Base-by-base conservation (phyloP, 1,140 invertebrate genomes). In the Hyposmocoma kahamanoa region DNA sequence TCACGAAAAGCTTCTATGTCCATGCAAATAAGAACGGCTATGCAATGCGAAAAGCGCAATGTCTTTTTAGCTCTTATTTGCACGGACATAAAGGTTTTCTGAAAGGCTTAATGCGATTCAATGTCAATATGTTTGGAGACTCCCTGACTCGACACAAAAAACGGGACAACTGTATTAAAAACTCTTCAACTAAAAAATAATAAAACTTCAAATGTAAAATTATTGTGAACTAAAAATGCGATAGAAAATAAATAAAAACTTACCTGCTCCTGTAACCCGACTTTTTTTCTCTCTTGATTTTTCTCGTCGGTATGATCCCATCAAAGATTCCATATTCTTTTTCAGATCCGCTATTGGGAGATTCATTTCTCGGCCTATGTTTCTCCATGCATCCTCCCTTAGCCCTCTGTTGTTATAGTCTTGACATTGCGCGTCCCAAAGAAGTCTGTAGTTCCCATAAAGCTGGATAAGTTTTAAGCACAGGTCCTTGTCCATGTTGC, bases 291-390 rank as follows among this genome's bases (percentile, higher is more conserved):
- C 59, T 46, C 63, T 45, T 20, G 42, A 53, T 45, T 58, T 67
- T 42, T 69, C 66, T 32, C 63, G 44, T 34, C 66, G 51, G 43
- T 58, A 69, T 9, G 58, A 62, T 20, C 56, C 60, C 38, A 51
- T 26, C 34, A 69, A 59, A 21, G 62, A 62, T 15, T 47, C 55
- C 62, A 62, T 67, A 50, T 67, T 67, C 20, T 58, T 59, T 39
- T 39, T n/a, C n/a, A n/a, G n/a, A n/a, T n/a, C n/a, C n/a, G 46
- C 28, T 18, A 24, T 24, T n/a, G n/a, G n/a, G n/a, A n/a, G n/a
- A n/a, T n/a, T n/a, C n/a, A n/a, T n/a, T n/a, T n/a, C n/a, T n/a
- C n/a, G n/a, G n/a, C n/a, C n/a, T n/a, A n/a, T n/a, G n/a, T n/a
- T n/a, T n/a, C n/a, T n/a, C n/a, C n/a, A n/a, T n/a, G 5, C 11